A percentile compares a stretch with the other conserved stretches of the same genome.
Conservation (phyloP, 2,888 invertebrate species). For the Glaucopsyche alexis region DNA sequence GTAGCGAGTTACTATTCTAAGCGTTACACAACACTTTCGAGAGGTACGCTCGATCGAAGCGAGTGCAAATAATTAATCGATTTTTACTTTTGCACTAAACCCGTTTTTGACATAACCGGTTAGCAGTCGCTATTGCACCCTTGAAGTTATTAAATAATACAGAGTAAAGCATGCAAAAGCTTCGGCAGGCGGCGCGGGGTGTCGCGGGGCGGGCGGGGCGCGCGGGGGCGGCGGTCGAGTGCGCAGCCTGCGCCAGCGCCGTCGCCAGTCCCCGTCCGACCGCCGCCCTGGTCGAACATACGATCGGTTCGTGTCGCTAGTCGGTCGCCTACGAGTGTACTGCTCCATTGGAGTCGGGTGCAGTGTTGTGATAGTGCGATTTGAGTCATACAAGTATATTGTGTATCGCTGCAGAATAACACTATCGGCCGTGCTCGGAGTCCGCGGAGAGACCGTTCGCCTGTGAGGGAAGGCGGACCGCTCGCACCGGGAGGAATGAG, state of each 20-base stretch:
- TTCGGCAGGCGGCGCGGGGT: slow-evolving; percentile 48
- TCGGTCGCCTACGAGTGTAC: slow-evolving; percentile 62
- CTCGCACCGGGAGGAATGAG: slow-evolving; percentile 77
- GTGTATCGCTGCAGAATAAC: slow-evolving; percentile 76
- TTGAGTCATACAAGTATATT: slow-evolving; percentile 71
- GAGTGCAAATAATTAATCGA: slow-evolving; percentile 25
- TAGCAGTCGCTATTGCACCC: slow-evolving; percentile 53
- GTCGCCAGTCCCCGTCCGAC: slow-evolving; percentile 75
- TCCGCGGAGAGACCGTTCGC: slow-evolving; percentile 73
- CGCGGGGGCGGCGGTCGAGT: slow-evolving; percentile 51
- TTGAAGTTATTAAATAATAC: slow-evolving; percentile 57
- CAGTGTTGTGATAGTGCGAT: slow-evolving; percentile 77
- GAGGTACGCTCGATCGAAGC: background rate
- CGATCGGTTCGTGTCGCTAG: slow-evolving; percentile 66
- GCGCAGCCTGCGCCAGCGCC: slow-evolving; percentile 44
- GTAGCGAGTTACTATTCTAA: background rate
- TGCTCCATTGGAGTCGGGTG: slow-evolving; percentile 69
- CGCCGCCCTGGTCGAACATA: slow-evolving; percentile 69
- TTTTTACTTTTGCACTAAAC: slow-evolving; percentile 33
- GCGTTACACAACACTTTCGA: slow-evolving; percentile 16
- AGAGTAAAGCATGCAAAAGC: slow-evolving; percentile 63
- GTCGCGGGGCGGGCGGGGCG: slow-evolving; percentile 42
- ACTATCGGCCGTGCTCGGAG: slow-evolving; percentile 63
- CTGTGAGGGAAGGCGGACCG: slow-evolving; percentile 73
- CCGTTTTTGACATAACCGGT: slow-evolving; percentile 51